Percentiles rank a stretch among this genome's conserved stretches.
Evolutionary conservation across 2,797 vertebrate species (phyloP).

Genomic region (Crenuchus spilurus): DNA sequence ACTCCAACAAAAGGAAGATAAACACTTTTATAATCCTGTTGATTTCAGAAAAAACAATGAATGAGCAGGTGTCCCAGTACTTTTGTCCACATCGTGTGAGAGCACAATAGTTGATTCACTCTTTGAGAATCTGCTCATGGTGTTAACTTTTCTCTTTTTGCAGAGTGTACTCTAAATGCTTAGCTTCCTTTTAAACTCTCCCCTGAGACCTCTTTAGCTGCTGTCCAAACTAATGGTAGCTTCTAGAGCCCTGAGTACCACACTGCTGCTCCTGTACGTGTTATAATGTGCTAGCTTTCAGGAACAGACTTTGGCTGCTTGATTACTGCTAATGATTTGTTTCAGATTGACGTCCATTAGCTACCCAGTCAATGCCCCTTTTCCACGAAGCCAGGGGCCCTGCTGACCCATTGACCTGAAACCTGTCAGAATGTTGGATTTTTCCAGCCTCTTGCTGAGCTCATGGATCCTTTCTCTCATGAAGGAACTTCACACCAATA

Average conservation of each 20-base stretch:
- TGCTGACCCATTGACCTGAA: slow-evolving; percentile 32
- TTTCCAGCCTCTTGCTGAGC: slow-evolving; percentile 22
- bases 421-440: slow-evolving; percentile 34
- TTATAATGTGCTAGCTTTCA: slow-evolving; percentile 2
- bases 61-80: no score
- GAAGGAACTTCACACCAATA: neutral
- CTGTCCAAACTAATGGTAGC: slow-evolving; percentile 10
- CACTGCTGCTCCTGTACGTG: neutral
- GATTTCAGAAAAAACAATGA: no score
- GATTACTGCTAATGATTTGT: slow-evolving; percentile 34
- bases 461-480: slow-evolving; percentile 16
- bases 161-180: slow-evolving; percentile 5
- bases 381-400: slow-evolving; percentile 18
- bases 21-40: no score
- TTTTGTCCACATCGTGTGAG: no score
- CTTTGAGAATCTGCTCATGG: neutral
- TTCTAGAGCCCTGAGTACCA: slow-evolving; percentile 18
- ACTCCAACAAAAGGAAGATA: no score
- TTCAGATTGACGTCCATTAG: slow-evolving; percentile 10
- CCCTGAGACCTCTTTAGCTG: slow-evolving; percentile 12
- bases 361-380: slow-evolving; percentile 28
- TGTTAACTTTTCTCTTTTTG: neutral
- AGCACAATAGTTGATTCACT: neutral
- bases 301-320: slow-evolving; percentile 24
- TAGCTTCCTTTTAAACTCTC: slow-evolving; percentile 27